Evolutionary conservation across 2,113 vertebrate genomes (phyloP), one percentile per base, ranked within the genome.

Genomic region (Ia io): DNA sequence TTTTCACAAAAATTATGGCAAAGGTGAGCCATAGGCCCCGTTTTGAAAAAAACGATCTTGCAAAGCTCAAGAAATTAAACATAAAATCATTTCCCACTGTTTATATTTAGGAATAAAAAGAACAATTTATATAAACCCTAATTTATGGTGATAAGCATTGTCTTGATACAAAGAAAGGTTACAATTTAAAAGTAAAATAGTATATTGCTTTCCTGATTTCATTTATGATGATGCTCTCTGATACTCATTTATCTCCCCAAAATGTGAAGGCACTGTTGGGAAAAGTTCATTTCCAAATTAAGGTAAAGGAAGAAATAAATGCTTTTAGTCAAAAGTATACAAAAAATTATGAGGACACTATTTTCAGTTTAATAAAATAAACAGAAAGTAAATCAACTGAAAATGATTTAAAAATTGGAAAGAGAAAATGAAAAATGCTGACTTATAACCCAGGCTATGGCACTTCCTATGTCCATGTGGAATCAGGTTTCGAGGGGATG

Each of bases 401-500:
- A 80, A 90, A 86, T 18, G 47, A 47, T 16, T 35, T 73, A 16
- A 92, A 44, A 59, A 47, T 40, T 9, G 77, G 70, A 11, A 92
- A 78, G 56, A 82, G 59, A 82, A 97, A 88, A 86, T 77, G 3
- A 49, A 78, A 92, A 95, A 90, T 65, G 94, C 99, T 98, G 96
- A 99, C 99, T 99, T 99, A 98, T 99, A 99, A 96, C 99, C 99
- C 98, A 99, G 97, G 97, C 99, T 99, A 97, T 99, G 99, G 98
- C 99, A 99, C 96, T 99, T 99, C 98, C 99, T 99, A 49, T 99
- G 99, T 20, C 99, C 99, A 0, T 99, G 99, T 0, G 99, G 98
- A 90, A 99, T 98, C 91, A 99, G 98, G 98, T 99, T 99, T 96
- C 99, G 98, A 22, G 99, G 99, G 1, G 99, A 99, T 0, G 99